Percentiles rank a stretch among this genome's conserved stretches.
Conservation (phyloP, 2,797 vertebrate genomes). For the Pseudomugil tenellus region DNA sequence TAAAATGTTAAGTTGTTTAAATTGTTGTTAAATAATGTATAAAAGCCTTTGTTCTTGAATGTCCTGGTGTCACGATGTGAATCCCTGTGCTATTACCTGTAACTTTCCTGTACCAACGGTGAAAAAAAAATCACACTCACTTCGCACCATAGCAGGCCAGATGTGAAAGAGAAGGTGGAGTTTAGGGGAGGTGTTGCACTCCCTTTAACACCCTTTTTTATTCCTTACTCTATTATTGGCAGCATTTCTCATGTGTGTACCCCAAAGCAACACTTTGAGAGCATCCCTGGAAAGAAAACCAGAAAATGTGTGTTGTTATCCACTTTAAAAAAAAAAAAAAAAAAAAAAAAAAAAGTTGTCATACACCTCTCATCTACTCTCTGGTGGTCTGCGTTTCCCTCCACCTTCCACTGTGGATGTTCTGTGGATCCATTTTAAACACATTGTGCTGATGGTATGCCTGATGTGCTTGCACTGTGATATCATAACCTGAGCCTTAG, state of each 20-base stretch:
- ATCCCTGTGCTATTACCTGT: not conserved
- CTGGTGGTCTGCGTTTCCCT: not conserved
- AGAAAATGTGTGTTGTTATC: conserved; percentile 2
- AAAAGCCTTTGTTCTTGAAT: too few relatives aligned
- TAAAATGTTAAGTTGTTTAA: too few relatives aligned
- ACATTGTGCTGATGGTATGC: not conserved
- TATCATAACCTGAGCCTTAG: not conserved
- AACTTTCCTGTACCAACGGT: not conserved
- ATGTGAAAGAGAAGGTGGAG: not conserved
- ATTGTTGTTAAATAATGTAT: too few relatives aligned
- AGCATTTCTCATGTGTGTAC: not conserved
- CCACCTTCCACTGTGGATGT: conserved; percentile 1
- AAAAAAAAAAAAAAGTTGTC: too few relatives aligned
- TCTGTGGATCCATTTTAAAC: conserved; percentile 8
- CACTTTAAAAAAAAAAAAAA: too few relatives aligned
- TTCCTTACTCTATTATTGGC: conserved; percentile 9
- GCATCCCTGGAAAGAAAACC: conserved; percentile 6
- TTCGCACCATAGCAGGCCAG: conserved; percentile 9
- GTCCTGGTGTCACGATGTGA: not conserved
- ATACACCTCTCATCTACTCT: not conserved
- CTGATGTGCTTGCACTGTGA: not conserved
- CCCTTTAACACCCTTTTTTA: not conserved
- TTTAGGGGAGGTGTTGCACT: not conserved
- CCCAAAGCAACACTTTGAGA: conserved; percentile 1
- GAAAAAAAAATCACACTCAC: not conserved